Conservation (phyloP, 1,140 invertebrate genomes). For the Papilio dardanus region DNA sequence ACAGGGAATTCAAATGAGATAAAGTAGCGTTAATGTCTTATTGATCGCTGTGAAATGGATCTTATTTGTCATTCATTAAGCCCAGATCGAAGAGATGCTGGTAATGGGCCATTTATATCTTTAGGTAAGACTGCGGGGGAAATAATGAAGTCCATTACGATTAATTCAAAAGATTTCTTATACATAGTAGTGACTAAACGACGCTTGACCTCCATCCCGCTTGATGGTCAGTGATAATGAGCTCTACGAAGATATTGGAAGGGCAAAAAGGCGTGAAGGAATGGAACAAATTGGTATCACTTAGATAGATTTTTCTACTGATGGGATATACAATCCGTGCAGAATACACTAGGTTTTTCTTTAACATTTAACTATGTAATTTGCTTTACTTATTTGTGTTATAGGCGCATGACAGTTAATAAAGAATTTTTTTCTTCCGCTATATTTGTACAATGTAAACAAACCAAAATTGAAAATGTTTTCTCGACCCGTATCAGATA, state of each 20-base stretch:
- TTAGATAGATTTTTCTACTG: not conserved
- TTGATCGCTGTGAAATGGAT: constrained; percentile 62
- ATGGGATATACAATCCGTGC: not conserved
- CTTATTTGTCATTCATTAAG: constrained; percentile 70
- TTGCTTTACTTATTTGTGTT: not conserved
- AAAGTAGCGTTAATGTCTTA: constrained; percentile 53
- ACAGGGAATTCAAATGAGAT: constrained; percentile 51
- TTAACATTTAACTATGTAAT: not conserved
- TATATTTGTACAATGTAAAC: constrained; percentile 3
- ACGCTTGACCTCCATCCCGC: constrained; percentile 24
- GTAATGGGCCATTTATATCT: constrained; percentile 68
- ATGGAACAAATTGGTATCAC: constrained; percentile 3
- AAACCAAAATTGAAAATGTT: constrained; percentile 25
- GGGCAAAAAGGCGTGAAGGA: constrained; percentile 12
- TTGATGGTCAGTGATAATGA: constrained; percentile 26
- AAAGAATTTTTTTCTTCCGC: not conserved
- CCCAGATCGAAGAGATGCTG: constrained; percentile 62
- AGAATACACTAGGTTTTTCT: too few species aligned
- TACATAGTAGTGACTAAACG: constrained; percentile 33
- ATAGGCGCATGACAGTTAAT: not conserved
- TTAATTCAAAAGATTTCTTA: constrained; percentile 35
- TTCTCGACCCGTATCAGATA: constrained; percentile 23
- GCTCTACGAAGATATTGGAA: constrained; percentile 1
- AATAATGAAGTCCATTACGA: constrained; percentile 36
- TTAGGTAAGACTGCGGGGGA: constrained; percentile 25